Evolutionary conservation across 2,888 invertebrate genomes (phyloP).

Genomic region (Teleiodes luculella): DNA sequence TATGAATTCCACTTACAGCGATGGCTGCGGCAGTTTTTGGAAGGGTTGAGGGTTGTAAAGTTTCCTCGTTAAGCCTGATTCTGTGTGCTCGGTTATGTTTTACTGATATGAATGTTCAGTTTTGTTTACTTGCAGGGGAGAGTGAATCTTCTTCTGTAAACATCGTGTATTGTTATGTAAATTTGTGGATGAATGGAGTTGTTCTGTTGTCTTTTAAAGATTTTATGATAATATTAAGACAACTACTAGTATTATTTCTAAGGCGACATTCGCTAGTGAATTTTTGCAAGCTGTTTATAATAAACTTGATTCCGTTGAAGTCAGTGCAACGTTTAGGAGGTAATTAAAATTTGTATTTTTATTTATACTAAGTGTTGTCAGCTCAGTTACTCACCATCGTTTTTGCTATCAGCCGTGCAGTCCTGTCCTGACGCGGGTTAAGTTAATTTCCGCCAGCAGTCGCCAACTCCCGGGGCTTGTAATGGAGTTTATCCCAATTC

Average conservation of each 20-base stretch:
- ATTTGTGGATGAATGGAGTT: conserved; percentile 10
- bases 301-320: no score
- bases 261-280: no score
- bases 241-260: no score
- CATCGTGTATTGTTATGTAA: conserved; percentile 13
- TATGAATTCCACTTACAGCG: conserved; percentile 33
- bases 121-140: conserved; percentile 16
- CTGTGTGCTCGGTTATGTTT: conserved; percentile 24
- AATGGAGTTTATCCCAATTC: conserved; percentile 50
- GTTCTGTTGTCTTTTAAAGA: background rate
- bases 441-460: conserved; percentile 58
- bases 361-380: no score
- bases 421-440: conserved; percentile 49
- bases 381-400: no score
- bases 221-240: no score
- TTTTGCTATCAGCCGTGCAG: conserved; percentile 34
- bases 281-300: no score
- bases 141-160: conserved; percentile 14
- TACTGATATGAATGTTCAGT: conserved; percentile 21
- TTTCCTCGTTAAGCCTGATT: conserved; percentile 37
- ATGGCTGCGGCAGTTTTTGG: conserved; percentile 22
- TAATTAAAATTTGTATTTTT: no score
- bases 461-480: conserved; percentile 32
- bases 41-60: conserved; percentile 30
- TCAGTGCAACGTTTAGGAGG: no score